Base-by-base conservation (phyloP, 2,888 invertebrate species). In the Lacanobia wlatinum region DNA sequence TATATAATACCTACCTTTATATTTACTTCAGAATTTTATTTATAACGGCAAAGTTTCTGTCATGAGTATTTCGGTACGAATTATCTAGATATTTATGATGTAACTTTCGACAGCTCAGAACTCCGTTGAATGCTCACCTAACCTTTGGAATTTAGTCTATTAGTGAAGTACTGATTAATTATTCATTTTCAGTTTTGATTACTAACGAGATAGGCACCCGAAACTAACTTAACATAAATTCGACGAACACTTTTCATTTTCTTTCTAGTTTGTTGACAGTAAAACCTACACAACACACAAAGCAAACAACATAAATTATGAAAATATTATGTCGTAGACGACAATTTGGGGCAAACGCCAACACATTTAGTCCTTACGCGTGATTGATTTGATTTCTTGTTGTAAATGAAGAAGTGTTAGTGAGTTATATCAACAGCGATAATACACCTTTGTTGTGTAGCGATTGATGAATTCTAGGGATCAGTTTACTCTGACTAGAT, bases 101-200 rank as follows among this genome's bases (percentile, higher is more conserved):
- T 58, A 43, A 69, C 34, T 43, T 76, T 76, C 21, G 14, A 48
- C 76, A 69, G 21, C 14, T 43, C 16, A 43, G 9, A 56, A 52
- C 9, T 34, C 16, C 16, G 40, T 23, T 14, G 4, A 76, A 72
- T 28, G 21, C 43, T 62, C 34, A 63, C 76, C 16, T 76, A 28
- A 67, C 34, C 23, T 53, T 77, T 77, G 38, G 9, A n/a, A 66
- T 21, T 64, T 21, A 0, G 12, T 70, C 14, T 21, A n/a, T 43
- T 64, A 65, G 10, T n/a, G 14, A 46, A 76, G n/a, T 52, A 38
- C 46, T 28, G n/a, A 48, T 21, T 0, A 18, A 48, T 40, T n/a
- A 55, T 38, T 68, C 40, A 55, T 38, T 21, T 48, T 28, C 21
- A 34, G 14, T 55, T 69, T 52, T 23, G 9, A 52, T 23, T 43